Conservation (phyloP, 2,888 invertebrate species). For the Drosophila parthenogenetica region DNA sequence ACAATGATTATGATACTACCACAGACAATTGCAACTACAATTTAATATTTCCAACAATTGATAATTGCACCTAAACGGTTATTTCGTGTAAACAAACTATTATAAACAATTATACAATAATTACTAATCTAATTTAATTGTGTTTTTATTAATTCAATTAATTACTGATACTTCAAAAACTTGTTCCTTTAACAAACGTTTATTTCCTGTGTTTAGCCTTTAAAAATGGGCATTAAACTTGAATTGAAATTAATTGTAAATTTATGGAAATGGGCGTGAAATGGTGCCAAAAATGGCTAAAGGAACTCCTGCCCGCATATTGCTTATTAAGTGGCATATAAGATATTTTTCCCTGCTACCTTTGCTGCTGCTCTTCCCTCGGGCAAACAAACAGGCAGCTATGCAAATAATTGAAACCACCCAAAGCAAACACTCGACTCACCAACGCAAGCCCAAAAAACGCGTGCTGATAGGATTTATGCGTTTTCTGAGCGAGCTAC, state of each 20-base stretch:
- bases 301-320: slow-evolving; percentile 52
- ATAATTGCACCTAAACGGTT: slow-evolving; percentile 60
- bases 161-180: too few species aligned
- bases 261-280: slow-evolving; percentile 67
- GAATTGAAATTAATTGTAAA: slow-evolving; percentile 64
- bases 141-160: too few species aligned
- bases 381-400: slow-evolving; percentile 43
- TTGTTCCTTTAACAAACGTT: too few species aligned
- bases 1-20: background rate
- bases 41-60: slow-evolving; percentile 43
- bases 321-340: slow-evolving; percentile 78
- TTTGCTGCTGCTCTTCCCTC: background rate
- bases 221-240: slow-evolving; percentile 14
- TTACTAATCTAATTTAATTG: too few species aligned
- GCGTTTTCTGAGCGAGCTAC: slow-evolving; percentile 37
- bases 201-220: background rate
- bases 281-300: slow-evolving; percentile 43
- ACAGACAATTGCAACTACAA: slow-evolving; percentile 14
- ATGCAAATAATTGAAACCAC: slow-evolving; percentile 78
- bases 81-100: background rate
- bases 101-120: background rate
- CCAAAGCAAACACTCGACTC: slow-evolving; percentile 30
- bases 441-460: slow-evolving; percentile 8
- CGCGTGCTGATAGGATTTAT: slow-evolving; percentile 67
- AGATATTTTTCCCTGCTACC: slow-evolving; percentile 36